Conservation (phyloP, 2,888 invertebrate genomes). For the Helicoverpa assulta region DNA sequence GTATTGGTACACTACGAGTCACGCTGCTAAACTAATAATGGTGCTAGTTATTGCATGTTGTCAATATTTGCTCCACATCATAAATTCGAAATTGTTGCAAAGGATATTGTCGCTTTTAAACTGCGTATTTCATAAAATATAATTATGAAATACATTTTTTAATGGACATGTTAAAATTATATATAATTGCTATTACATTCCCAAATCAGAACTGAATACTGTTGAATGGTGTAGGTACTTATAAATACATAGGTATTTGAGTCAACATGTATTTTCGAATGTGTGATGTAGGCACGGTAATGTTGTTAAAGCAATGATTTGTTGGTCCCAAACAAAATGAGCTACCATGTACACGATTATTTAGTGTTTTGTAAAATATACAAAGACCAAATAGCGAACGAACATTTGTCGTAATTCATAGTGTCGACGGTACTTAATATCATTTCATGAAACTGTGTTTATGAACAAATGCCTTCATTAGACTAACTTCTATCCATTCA, state of each 20-base stretch:
- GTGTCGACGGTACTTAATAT: conserved; percentile 22
- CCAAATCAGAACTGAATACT: conserved; percentile 68
- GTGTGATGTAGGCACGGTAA: conserved; percentile 34
- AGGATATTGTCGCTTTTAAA: conserved; percentile 32
- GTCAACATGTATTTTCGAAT: conserved; percentile 49
- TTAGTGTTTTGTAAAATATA: conserved; percentile 37
- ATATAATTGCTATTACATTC: conserved; percentile 78
- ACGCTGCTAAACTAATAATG: conserved; percentile 57
- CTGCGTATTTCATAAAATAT: conserved; percentile 45
- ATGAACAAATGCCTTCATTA: conserved; percentile 51
- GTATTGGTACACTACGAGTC: conserved; percentile 42
- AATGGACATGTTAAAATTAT: conserved; percentile 57
- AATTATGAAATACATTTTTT: conserved; percentile 38
- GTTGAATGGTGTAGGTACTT: conserved; percentile 49
- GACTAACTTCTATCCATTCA: conserved; percentile 28
- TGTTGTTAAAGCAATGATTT: conserved; percentile 32
- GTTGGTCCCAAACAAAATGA: conserved; percentile 39
- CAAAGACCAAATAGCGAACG: conserved; percentile 40
- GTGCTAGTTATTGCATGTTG: conserved; percentile 58
- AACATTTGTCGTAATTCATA: conserved; percentile 28
- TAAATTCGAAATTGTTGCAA: conserved; percentile 40
- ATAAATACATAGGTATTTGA: conserved; percentile 39
- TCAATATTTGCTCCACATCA: conserved; percentile 46
- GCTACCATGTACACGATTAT: conserved; percentile 48
- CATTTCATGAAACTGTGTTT: conserved; percentile 31